phyloP scores from a whole-genome alignment of 2,888 invertebrate genomes.

The Caenorhabditis angaria region DNA sequence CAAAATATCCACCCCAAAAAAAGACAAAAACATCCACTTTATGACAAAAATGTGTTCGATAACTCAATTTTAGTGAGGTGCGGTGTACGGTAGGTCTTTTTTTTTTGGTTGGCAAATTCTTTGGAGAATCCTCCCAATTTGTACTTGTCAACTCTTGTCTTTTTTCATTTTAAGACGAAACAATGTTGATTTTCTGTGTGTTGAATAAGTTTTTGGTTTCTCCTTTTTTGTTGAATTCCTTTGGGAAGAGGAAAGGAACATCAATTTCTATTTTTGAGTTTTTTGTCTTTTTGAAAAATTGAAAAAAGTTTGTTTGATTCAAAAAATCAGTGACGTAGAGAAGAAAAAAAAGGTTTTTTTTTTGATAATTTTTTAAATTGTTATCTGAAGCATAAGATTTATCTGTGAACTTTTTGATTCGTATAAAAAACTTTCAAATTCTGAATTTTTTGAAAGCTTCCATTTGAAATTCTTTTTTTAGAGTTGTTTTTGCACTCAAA shows the following conservation, averaged over 20 bases:
- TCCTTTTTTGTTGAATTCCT: neutral
- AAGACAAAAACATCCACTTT: constrained; percentile 1
- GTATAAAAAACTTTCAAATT: too few species aligned
- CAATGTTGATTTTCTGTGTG: neutral
- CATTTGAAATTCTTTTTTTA: too few species aligned
- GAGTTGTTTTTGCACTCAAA: too few species aligned
- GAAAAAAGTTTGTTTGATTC: too few species aligned
- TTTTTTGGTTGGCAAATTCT: neutral
- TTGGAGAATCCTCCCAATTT: neutral
- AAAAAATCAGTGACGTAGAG: too few species aligned
- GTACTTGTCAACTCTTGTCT: constrained; percentile 1
- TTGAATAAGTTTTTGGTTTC: constrained; percentile 5
- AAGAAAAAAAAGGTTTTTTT: too few species aligned
- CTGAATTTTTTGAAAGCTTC: too few species aligned
- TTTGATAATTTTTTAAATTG: neutral
- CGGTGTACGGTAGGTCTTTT: constrained; percentile 1
- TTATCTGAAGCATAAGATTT: neutral
- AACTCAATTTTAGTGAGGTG: neutral
- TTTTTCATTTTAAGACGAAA: neutral
- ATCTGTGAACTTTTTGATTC: neutral
- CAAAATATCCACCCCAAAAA: too few species aligned
- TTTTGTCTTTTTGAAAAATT: neutral
- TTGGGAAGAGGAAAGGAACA: neutral
- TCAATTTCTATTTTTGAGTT: neutral
- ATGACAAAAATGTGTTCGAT: neutral